Evolutionary conservation across 2,797 vertebrate species (phyloP).

Genomic region (Adelosebastes latens): DNA sequence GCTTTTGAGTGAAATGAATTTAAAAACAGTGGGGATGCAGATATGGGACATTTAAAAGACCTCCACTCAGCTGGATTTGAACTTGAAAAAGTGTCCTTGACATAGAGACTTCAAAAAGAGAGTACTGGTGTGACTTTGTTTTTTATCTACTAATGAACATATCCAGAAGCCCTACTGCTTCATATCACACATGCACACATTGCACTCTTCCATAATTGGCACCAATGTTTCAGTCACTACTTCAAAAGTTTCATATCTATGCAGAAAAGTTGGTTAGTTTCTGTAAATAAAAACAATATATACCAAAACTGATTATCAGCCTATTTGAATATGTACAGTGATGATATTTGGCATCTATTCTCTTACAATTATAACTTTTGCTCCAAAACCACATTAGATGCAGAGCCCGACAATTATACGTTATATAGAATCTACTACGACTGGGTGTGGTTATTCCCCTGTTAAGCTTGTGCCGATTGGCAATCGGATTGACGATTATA

Average conservation of each 20-base stretch:
- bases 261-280: neutral
- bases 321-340: neutral
- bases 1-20: constrained; percentile 53
- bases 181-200: constrained; percentile 12
- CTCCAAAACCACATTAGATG: no score
- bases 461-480: no score
- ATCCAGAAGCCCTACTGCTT: constrained; percentile 18
- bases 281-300: neutral
- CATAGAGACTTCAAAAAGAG: constrained; percentile 38
- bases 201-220: constrained; percentile 10
- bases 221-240: neutral
- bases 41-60: constrained; percentile 36
- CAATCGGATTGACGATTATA: no score
- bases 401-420: no score
- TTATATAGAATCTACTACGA: no score
- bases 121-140: constrained; percentile 20
- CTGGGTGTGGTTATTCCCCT: no score
- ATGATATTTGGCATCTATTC: neutral
- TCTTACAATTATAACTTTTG: neutral
- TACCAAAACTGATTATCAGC: neutral
- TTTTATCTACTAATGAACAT: constrained; percentile 45
- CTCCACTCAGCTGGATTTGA: constrained; percentile 41
- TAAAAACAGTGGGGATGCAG: constrained; percentile 46
- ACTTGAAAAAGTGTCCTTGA: constrained; percentile 58
- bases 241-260: neutral